Base-by-base conservation (phyloP, 2,113 vertebrate genomes). In the Hippocampus comes region DNA sequence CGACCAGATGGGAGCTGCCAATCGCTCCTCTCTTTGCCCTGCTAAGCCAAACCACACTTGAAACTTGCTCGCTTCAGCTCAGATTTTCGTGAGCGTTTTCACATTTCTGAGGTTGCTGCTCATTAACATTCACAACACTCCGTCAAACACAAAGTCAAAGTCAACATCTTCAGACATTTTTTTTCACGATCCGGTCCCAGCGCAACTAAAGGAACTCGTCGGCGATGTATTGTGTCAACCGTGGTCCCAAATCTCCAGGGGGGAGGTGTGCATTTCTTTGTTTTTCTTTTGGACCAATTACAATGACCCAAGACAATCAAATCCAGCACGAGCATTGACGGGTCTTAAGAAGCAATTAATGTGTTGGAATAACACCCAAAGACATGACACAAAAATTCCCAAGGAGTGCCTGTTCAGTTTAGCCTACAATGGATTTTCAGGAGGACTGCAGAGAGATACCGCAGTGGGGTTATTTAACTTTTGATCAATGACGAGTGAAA, bases 271-370 rank as follows among this genome's bases (percentile, higher is more conserved):
- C 57, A 78, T 82, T 83, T 79, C 75, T 83, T 74, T 81, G 74
- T 77, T 80, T 10, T 88, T 80, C 53, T 77, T 82, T 79, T 64
- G 53, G 65, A 72, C 77, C 77, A 77, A 81, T 86, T 81, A 78
- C 77, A 78, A 42, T 76, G 84, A 80, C 63, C 77, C 70, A 81
- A 81, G 74, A 55, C 43, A 15, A 84, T 81, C 25, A 67, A 85
- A 87, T 70, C 9, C 3, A 11, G 49, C 42, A 41, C 65, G 60
- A 55, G 23, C 48, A 72, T 78, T 82, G 23, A 84, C 65, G 75
- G 68, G 73, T 73, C 63, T 88, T 75, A 81, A 81, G 73, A 87
- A 79, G 78, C 84, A 87, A 84, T 84, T 82, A 84, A 71, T 53
- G 56, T 46, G 38, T 51, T 21, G 53, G 48, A 66, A 53, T 17